Evolutionary conservation across 2,113 vertebrate species (phyloP).

Genomic region (Callithrix jacchus): DNA sequence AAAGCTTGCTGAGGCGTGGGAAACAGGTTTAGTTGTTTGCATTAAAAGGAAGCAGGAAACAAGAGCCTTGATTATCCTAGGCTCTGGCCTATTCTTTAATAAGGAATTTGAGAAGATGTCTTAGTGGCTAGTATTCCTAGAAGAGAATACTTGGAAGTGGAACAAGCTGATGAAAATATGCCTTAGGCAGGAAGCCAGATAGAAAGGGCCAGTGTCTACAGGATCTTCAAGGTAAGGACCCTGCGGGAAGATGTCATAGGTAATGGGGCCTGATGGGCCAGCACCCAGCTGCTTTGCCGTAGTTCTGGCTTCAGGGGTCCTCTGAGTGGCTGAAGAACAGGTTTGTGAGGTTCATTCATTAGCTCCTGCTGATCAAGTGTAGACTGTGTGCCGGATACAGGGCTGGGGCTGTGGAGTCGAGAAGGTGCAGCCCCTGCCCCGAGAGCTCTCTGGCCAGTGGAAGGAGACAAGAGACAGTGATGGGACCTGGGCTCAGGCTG

Average conservation of each 20-base stretch:
- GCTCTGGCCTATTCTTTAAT: not conserved
- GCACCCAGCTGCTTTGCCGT: not conserved
- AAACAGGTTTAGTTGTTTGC: not conserved
- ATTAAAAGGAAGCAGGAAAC: not conserved
- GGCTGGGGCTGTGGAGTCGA: not conserved
- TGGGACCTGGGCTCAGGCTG: too few relatives aligned
- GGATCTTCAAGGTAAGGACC: rapidly evolving
- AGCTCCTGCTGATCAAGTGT: not conserved
- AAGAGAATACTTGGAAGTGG: not conserved
- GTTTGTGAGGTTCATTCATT: not conserved
- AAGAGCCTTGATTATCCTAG: not conserved
- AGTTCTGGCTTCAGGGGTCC: not conserved
- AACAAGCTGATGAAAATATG: not conserved
- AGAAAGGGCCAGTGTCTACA: not conserved
- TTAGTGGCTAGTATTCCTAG: not conserved
- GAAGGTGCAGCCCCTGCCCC: not conserved
- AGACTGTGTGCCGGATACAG: not conserved
- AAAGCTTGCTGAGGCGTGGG: not conserved
- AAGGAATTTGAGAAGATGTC: not conserved
- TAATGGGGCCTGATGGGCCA: too few relatives aligned
- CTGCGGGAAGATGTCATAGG: not conserved
- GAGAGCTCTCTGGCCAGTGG: too few relatives aligned
- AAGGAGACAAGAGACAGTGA: not conserved
- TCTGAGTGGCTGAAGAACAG: not conserved
- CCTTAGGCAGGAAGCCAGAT: not conserved